phyloP scores from a whole-genome alignment of 2,888 invertebrate species.

The Stegana nigrithorax region DNA sequence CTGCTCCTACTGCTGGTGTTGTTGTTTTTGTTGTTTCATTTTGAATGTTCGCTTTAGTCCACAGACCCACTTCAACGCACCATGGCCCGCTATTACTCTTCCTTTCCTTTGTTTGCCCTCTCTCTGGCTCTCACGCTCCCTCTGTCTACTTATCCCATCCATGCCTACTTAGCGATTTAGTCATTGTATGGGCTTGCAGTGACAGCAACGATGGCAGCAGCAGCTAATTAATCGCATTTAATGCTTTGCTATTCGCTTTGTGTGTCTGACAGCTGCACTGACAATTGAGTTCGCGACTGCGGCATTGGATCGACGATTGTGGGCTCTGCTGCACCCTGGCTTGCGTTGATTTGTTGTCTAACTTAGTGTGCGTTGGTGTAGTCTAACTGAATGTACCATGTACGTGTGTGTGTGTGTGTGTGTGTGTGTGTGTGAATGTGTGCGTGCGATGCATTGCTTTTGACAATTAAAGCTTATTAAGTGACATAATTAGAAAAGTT shows the following conservation, averaged over 20 bases:
- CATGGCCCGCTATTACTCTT: not conserved
- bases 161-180: not conserved
- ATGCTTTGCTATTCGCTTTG: constrained; percentile 12
- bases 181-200: not conserved
- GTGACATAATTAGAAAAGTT: constrained; percentile 11
- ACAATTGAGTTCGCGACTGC: not conserved
- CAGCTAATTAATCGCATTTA: constrained; percentile 20
- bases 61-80: not conserved
- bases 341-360: too few species aligned
- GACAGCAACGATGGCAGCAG: not conserved
- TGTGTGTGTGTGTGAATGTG: not conserved
- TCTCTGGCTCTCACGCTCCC: not conserved
- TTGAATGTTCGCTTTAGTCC: too few species aligned
- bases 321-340: not conserved
- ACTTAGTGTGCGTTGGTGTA: not conserved
- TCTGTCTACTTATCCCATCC: not conserved
- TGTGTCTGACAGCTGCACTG: constrained; percentile 12
- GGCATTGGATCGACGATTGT: not conserved
- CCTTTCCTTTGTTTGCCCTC: not conserved
- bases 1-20: not conserved
- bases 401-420: not conserved
- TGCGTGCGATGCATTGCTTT: constrained; percentile 2
- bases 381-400: too few species aligned
- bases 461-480: not conserved
- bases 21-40: too few species aligned